Base-by-base conservation (phyloP, 2,797 vertebrate genomes). In the Discoglossus pictus region DNA sequence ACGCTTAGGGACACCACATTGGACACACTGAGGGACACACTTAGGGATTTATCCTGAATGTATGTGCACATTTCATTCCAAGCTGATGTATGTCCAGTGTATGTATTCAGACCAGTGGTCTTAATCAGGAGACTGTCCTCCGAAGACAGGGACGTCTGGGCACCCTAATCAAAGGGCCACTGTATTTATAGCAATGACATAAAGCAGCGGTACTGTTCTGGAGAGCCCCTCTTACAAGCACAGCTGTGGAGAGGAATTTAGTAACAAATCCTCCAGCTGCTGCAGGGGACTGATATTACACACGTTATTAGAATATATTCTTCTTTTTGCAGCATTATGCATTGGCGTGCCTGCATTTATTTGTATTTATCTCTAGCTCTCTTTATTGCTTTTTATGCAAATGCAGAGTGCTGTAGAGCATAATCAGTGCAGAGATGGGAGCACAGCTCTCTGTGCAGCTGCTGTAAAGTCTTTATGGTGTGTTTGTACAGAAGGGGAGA, bases 351-450 rank as follows among this genome's bases (percentile, higher is more conserved):
- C 65, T 36, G 34, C 34, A 31, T 68, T 68, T 61, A 68, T 68
- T 68, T 68, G 65, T 51, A 50, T 61, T 68, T 52, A 60, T 68
- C 56, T 68, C 38, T 40, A 61, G 60, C 47, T 53, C 39, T 47
- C 38, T 68, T 60, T 68, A 52, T 68, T 60, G 58, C 36, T 43
- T 67, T 67, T 67, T 60, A 67, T 67, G 65, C 36, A 67, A 53
- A 68, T 52, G 43, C 7, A 7, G 47, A 40, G 61, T 21, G 35
- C 18, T 24, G 34, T 24, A 52, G 56, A 61, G 20, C 16, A 52
- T 34, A 60, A 68, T 60, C 36, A 24, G 52, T 36, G 47, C 20
- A 15, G n/a, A 43, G 24, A 43, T 25, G 16, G 47, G 42, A 44
- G 46, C 51, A 53, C 51, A 13, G 6, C 36, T 42, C 34, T 15